Base-by-base conservation (phyloP, 2,888 invertebrate species). In the Lepidonotus clava region DNA sequence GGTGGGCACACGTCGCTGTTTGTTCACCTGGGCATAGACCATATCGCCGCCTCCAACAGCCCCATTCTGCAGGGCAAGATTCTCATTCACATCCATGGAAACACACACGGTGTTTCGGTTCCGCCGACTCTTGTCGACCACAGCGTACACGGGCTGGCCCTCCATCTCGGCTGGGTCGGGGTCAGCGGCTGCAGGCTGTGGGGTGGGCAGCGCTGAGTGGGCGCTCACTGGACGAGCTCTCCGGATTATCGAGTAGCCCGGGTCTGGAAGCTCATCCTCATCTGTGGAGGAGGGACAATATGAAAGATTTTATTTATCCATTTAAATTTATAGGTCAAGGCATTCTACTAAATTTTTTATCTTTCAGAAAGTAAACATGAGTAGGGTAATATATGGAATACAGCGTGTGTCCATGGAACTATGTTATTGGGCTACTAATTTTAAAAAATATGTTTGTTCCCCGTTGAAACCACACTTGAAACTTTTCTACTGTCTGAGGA, bases 211-310 rank as follows among this genome's bases (percentile, higher is more conserved):
- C 40, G n/a, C 28, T 24, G 77, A 77, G 46, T 77, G 24, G 40
- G 67, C 85, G n/a, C 85, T 85, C 21, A 24, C 38, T 40, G 85
- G 85, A 36, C 85, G 85, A 21, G 61, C 32, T 28, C 85, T 67
- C 18, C 67, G 66, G 67, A 85, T 85, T 0, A 85, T 66, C 5
- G 85, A 85, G 46, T 85, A 85, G 11, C 85, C 85, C 6, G 85
- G 85, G 53, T 85, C 85, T 24, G 56, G 56, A 8, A 84, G 36
- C 24, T 85, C 85, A 4, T 41, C 41, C 5, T 85, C 67, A 38
- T 32, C 84, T 84, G 84, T 4, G n/a, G n/a, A n/a, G n/a, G n/a
- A n/a, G n/a, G n/a, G n/a, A n/a, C n/a, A n/a, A n/a, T n/a, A n/a
- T n/a, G n/a, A n/a, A n/a, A n/a, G n/a, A n/a, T n/a, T n/a, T n/a